These are phyloP conservation scores for Plusia festucae DNA, from an alignment of 2,888 invertebrate genomes.

Conservation along the genomic window DNA sequence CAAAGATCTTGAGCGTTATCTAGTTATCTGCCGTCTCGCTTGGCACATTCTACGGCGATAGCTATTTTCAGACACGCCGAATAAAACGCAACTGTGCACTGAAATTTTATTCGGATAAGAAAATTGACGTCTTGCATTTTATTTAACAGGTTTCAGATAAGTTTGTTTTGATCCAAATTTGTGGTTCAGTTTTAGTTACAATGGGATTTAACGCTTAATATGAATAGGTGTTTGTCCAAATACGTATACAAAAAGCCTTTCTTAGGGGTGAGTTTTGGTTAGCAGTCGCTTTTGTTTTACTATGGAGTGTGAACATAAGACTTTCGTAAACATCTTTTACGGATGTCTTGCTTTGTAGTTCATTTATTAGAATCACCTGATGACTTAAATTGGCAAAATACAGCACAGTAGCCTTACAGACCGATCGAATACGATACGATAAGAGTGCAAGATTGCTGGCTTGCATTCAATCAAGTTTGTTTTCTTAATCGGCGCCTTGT, in stretches of 20 bases:
- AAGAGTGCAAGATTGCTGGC: slow-evolving; percentile 70
- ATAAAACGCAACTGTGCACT: slow-evolving; percentile 51
- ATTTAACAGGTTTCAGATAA: slow-evolving; percentile 12
- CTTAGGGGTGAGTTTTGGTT: neutral
- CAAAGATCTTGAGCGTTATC: slow-evolving; percentile 90
- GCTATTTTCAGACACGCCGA: slow-evolving; percentile 80
- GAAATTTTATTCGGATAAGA: slow-evolving; percentile 49
- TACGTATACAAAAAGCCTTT: neutral
- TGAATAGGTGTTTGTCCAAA: neutral
- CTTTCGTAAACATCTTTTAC: too few species aligned
- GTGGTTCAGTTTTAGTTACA: neutral
- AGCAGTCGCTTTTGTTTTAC: neutral
- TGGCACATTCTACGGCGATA: slow-evolving; percentile 70
- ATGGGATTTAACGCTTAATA: neutral
- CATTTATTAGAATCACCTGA: slow-evolving; percentile 29
- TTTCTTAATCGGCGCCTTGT: slow-evolving; percentile 80
- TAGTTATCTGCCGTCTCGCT: slow-evolving; percentile 88
- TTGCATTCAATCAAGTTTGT: slow-evolving; percentile 76
- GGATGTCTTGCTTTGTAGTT: slow-evolving; percentile 6
- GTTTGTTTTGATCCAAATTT: neutral
- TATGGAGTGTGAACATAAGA: neutral
- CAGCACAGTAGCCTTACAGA: slow-evolving; percentile 57
- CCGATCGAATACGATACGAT: slow-evolving; percentile 73
- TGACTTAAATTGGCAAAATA: slow-evolving; percentile 43
- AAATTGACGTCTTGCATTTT: slow-evolving; percentile 38